Evolutionary conservation across 2,888 invertebrate species (phyloP).

Genomic region (Notodonta ziczac): DNA sequence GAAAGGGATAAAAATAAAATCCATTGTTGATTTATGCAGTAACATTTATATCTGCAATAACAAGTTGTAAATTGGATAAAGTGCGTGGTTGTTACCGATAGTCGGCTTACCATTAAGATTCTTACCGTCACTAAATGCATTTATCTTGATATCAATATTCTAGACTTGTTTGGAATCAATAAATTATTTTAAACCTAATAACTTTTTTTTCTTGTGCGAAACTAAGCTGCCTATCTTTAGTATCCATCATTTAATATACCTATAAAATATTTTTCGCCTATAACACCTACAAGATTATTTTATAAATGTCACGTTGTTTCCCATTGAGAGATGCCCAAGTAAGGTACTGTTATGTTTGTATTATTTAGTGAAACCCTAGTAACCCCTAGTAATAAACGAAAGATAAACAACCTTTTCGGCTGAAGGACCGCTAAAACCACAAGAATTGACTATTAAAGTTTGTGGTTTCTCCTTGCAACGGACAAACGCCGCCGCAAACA

Average conservation of each 20-base stretch:
- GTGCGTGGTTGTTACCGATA: background rate
- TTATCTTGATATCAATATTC: background rate
- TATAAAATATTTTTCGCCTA: too few species aligned
- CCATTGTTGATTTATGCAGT: constrained; percentile 4
- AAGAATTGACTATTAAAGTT: constrained; percentile 83
- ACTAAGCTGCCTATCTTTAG: too few species aligned
- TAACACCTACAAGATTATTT: too few species aligned
- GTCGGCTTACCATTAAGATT: background rate
- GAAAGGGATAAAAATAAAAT: background rate
- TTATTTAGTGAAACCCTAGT: background rate
- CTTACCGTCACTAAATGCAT: background rate
- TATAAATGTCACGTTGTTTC: too few species aligned
- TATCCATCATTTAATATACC: too few species aligned
- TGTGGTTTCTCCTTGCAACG: constrained; percentile 81
- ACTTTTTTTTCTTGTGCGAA: too few species aligned
- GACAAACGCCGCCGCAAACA: constrained; percentile 84
- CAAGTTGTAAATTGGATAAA: constrained; percentile 1
- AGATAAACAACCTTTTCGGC: constrained; percentile 70
- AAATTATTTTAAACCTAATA: too few species aligned
- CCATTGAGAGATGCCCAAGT: too few species aligned
- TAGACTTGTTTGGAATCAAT: background rate
- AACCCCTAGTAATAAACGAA: background rate
- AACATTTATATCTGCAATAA: constrained; percentile 15
- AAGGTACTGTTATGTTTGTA: too few species aligned
- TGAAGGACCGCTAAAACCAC: constrained; percentile 80